Base-by-base conservation (phyloP, 2,888 invertebrate species). In the Mermis nigrescens region DNA sequence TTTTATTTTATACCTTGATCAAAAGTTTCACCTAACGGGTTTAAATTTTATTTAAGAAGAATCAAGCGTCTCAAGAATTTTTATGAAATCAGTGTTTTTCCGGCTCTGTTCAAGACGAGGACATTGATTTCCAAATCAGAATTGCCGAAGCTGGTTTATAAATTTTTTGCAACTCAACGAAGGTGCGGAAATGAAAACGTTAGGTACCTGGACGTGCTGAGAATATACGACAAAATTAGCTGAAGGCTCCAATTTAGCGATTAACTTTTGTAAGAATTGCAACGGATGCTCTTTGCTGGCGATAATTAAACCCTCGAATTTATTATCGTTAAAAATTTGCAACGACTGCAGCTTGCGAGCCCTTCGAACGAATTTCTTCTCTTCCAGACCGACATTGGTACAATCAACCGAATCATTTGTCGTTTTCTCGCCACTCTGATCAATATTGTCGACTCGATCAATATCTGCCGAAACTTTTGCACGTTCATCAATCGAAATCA, bases 171-270 rank as follows among this genome's bases (percentile, higher is more conserved):
- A n/a, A n/a, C n/a, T n/a, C n/a, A n/a, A n/a, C n/a, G n/a, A n/a
- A n/a, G n/a, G n/a, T n/a, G n/a, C n/a, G n/a, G n/a, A 38, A 38
- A 38, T 38, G 38, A 12, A 51, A 54, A 62, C 60, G 56, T 24
- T 48, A 4, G 31, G 26, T 22, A 59, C 74, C 70, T 75, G 72
- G 64, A 70, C 66, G 61, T 71, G 68, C 60, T 70, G 72, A 24
- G 68, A 71, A 66, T 69, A 75, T 22, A 76, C 68, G 2, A 72
- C 74, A 45, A 76, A 64, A 22, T 72, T 73, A 57, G 73, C 60
- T 27, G 73, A 73, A 4, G 73, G 70, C 19, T 64, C 64, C 24
- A 76, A 60, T 58, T 66, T 72, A 2, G 71, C 68, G 1, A 74
- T 56, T 26, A 75, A 64, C 22, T 66, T 64, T 57, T 70, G 54